Percentiles rank a stretch among this genome's conserved stretches.
Evolutionary conservation across 2,113 vertebrate genomes (phyloP).

Genomic region (Laticauda colubrina): DNA sequence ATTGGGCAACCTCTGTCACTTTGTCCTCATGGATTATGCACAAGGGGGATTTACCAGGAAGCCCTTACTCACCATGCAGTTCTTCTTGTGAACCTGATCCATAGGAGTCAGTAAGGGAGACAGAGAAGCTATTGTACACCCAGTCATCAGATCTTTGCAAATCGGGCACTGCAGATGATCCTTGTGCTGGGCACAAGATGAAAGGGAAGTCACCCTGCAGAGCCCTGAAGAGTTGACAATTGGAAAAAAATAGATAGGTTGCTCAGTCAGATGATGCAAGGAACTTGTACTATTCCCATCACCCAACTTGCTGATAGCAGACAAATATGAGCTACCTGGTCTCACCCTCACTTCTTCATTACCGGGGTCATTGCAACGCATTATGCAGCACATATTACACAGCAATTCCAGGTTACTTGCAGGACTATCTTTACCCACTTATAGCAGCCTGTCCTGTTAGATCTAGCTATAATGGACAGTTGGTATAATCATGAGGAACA

Average conservation of each 20-base stretch:
- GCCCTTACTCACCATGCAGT: background rate
- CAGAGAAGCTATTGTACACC: background rate
- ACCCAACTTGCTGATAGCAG: background rate
- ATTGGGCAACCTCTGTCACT: background rate
- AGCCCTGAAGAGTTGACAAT: background rate
- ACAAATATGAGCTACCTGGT: background rate
- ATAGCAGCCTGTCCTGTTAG: background rate
- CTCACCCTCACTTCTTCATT: background rate
- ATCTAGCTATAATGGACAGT: background rate
- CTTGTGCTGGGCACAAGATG: background rate
- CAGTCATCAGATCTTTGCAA: background rate
- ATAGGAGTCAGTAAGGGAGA: background rate
- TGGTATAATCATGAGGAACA: background rate
- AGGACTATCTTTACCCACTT: background rate
- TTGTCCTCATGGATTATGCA: background rate
- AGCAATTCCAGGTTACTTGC: background rate
- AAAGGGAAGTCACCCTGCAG: background rate
- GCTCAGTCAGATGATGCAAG: background rate
- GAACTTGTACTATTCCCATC: background rate
- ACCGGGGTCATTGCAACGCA: background rate
- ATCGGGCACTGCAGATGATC: background rate
- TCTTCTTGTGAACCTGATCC: background rate
- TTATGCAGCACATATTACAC: background rate
- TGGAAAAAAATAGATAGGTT: background rate
- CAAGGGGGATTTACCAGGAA: background rate